Evolutionary conservation across 2,113 vertebrate genomes (phyloP).

Genomic region (Grammomys dolichurus): DNA sequence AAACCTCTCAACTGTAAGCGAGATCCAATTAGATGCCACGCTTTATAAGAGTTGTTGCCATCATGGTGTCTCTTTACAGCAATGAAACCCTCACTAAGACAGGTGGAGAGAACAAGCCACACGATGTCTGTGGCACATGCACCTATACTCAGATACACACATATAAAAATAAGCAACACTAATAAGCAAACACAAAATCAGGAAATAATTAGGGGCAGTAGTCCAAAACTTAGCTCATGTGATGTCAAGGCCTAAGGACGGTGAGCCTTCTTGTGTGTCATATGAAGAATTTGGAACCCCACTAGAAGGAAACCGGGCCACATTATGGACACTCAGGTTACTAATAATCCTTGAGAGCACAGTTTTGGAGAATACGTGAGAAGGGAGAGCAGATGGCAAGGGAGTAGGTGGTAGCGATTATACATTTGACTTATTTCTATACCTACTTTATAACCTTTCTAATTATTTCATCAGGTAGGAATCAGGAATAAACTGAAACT

Average conservation of each 20-base stretch:
- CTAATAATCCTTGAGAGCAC: background rate
- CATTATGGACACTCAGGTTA: background rate
- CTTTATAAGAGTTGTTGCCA: background rate
- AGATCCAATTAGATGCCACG: no score
- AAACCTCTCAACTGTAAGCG: background rate
- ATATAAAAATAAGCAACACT: background rate
- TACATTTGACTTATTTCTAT: slow-evolving; percentile 1
- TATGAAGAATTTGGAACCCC: background rate
- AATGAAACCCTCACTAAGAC: background rate
- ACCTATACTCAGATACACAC: background rate
- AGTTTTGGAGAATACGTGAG: background rate
- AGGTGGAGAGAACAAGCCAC: background rate
- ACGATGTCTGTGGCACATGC: background rate
- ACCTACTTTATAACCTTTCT: background rate
- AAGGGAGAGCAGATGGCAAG: background rate
- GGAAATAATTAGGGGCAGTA: background rate
- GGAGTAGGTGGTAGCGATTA: background rate
- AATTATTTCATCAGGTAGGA: slow-evolving; percentile 34
- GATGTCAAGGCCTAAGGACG: background rate
- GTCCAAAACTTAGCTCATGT: background rate
- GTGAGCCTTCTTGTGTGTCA: accelerated
- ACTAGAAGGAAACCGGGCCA: background rate
- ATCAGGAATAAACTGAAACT: slow-evolving; percentile 31
- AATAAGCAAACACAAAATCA: background rate
- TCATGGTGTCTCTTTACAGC: background rate